Conservation (phyloP, 2,797 vertebrate genomes). For the Philypnodon macrostomus region DNA sequence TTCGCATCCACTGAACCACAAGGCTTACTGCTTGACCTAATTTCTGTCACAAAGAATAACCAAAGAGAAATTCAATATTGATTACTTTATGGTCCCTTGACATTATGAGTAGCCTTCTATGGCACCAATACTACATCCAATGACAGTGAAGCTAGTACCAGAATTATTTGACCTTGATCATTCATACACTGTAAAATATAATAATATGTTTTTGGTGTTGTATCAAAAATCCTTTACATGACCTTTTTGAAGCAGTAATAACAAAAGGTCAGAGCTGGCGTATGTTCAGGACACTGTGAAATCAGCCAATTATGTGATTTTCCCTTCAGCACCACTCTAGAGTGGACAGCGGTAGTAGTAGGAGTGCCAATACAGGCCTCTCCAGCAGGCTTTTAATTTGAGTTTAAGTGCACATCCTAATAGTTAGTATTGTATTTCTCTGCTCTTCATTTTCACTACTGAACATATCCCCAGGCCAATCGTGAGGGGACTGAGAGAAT, state of each 20-base stretch:
- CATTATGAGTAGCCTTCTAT: no score
- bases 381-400: conserved; percentile 3
- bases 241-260: conserved; percentile 20
- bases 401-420: conserved; percentile 2
- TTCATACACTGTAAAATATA: no score
- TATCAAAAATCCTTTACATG: conserved; percentile 10
- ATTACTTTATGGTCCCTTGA: conserved; percentile 10
- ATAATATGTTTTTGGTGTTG: conserved; percentile 4
- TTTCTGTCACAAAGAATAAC: conserved; percentile 9
- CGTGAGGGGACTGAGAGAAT: conserved; percentile 34
- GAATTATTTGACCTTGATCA: no score
- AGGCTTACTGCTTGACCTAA: conserved; percentile 5
- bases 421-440: conserved; percentile 8
- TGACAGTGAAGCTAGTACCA: background rate
- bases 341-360: no score
- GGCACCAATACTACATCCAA: background rate
- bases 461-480: conserved; percentile 4
- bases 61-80: conserved; percentile 18
- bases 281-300: conserved; percentile 15
- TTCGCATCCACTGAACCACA: background rate
- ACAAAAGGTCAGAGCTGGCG: conserved; percentile 1
- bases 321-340: conserved; percentile 7
- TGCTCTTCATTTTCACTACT: conserved; percentile 6
- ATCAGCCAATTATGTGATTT: conserved; percentile 10
- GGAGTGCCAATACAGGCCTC: background rate